phyloP scores from a whole-genome alignment of 2,797 vertebrate species.

The Centroberyx gerrardi region DNA sequence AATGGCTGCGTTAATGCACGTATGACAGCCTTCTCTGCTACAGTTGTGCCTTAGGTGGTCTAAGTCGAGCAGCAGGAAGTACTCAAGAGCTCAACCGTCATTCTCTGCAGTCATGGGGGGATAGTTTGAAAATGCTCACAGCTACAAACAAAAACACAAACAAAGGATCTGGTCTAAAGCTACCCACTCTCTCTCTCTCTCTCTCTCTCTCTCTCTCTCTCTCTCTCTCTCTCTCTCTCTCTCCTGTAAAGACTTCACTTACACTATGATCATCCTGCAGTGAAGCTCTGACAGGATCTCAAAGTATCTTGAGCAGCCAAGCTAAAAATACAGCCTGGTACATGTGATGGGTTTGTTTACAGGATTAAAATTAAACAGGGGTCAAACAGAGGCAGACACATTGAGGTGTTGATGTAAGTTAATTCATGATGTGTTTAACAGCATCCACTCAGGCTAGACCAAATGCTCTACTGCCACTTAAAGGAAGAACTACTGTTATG shows the following conservation, averaged over 20 bases:
- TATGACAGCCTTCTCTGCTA: constrained; percentile 43
- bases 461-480: constrained; percentile 3
- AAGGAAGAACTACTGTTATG: not conserved
- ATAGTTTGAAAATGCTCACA: constrained; percentile 55
- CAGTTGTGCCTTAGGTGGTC: constrained; percentile 63
- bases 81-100: constrained; percentile 57
- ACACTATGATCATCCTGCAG: constrained; percentile 66
- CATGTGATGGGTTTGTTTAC: constrained; percentile 73
- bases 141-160: constrained; percentile 58
- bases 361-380: constrained; percentile 44
- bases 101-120: constrained; percentile 60
- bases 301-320: constrained; percentile 55
- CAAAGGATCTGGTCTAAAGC: constrained; percentile 51
- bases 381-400: constrained; percentile 36
- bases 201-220: not conserved
- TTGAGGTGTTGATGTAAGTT: constrained; percentile 2
- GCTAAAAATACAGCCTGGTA: constrained; percentile 77
- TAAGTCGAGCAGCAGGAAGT: constrained; percentile 47
- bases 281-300: constrained; percentile 68
- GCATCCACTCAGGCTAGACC: constrained; percentile 5
- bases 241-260: constrained; percentile 52
- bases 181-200: constrained; percentile 31
- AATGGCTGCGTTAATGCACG: constrained; percentile 62
- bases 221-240: constrained; percentile 26
- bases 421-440: constrained; percentile 17